Percentiles rank a stretch among this genome's conserved stretches.
Conservation (phyloP, 2,797 vertebrate genomes). For the Alca torda region DNA sequence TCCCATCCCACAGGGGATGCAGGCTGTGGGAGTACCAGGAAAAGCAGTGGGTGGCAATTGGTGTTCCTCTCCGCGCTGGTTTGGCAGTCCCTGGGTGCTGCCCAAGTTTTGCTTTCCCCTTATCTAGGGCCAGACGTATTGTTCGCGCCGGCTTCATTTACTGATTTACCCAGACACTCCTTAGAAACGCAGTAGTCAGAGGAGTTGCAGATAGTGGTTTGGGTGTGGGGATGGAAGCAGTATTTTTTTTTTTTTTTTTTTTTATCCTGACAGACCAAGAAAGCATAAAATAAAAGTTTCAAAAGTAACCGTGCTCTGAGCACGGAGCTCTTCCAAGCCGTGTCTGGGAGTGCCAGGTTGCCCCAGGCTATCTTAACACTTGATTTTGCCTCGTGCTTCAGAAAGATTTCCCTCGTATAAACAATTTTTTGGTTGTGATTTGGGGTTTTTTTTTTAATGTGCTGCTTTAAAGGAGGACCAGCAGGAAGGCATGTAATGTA, state of each 20-base stretch:
- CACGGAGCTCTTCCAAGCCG: background rate
- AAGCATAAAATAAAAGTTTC: slow-evolving; percentile 20
- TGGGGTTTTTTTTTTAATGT: background rate
- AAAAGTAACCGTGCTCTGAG: background rate
- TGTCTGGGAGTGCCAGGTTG: slow-evolving; percentile 35
- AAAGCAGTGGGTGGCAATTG: slow-evolving; percentile 57
- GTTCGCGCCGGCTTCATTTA: slow-evolving; percentile 51
- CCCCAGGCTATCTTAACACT: slow-evolving; percentile 21
- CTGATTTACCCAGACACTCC: slow-evolving; percentile 71
- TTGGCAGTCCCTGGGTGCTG: slow-evolving; percentile 63
- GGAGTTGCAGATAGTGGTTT: slow-evolving; percentile 61
- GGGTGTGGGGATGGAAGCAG: slow-evolving; percentile 64
- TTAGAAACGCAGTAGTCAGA: slow-evolving; percentile 63
- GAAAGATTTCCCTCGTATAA: slow-evolving; percentile 29
- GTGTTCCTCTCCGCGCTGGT: background rate
- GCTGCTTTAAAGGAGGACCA: background rate
- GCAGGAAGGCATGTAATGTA: background rate
- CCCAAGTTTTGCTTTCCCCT: slow-evolving; percentile 68
- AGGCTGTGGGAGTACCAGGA: background rate
- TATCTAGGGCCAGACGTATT: slow-evolving; percentile 68
- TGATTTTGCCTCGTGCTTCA: slow-evolving; percentile 29
- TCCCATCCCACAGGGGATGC: background rate
- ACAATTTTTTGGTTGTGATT: background rate
- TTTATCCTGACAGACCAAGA: background rate
- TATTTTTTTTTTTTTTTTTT: background rate